Base-by-base conservation (phyloP, 2,797 vertebrate species). In the Hippocampus kuda region DNA sequence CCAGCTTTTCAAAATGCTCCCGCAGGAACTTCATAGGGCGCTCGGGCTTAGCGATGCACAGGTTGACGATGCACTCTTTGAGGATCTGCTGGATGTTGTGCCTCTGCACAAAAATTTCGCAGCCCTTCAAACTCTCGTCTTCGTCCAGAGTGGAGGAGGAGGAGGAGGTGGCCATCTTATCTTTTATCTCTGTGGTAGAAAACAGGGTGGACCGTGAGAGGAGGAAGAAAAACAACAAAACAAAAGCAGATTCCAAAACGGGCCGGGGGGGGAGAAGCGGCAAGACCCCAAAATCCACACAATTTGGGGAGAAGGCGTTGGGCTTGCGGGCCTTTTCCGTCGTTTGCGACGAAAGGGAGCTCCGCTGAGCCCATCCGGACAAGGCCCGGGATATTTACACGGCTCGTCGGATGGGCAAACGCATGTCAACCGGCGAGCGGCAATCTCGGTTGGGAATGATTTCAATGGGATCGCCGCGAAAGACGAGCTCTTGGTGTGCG, bases 1-100 rank as follows among this genome's bases (percentile, higher is more conserved):
- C 97, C 91, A 98, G 89, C 86, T 94, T 94, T 86, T 98, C 95
- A 74, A 98, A 99, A 89, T 98, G 94, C 75, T 98, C 96, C 79
- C 94, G 91, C 77, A 99, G 92, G 91, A 98, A 99, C 82, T 92
- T 93, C 94, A 99, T 92, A 80, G 97, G 97, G 73, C 93, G 92
- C 69, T 98, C 96, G 0, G 97, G 97, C 87, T 95, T 97, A 65
- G 94, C 90, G 66, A 98, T 90, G 86, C 97, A 99, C 74, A 99
- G 92, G 84, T 93, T 96, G 70, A 98, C 96, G 49, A 98, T 96
- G 87, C 97, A 98, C 84, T 98, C 96, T 86, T 95, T 96, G 75
- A 99, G 90, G 79, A 94, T 94, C 90, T 98, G 97, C 81, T 98
- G 97, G 79, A 98, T 93, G 84, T 95, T 92, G 83, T 97, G 94